These are phyloP conservation scores for Barnardius zonarius DNA, from an alignment of 2,113 vertebrate species.

Conservation along the genomic window DNA sequence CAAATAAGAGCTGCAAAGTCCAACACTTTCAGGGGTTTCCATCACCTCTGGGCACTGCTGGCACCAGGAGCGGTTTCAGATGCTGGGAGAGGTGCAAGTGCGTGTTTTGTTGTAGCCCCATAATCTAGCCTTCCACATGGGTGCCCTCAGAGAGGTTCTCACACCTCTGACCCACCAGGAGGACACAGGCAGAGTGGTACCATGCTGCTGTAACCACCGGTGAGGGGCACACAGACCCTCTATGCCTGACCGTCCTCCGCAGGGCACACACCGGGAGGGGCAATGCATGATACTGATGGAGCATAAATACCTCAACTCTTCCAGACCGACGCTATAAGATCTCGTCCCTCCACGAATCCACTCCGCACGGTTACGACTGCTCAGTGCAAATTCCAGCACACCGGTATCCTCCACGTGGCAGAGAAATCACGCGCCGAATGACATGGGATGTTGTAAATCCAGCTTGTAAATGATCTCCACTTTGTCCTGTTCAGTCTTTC, in stretches of 20 bases:
- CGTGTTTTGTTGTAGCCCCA: not conserved
- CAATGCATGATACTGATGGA: not conserved
- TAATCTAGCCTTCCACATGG: not conserved
- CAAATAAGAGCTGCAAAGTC: not conserved
- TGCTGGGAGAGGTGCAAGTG: not conserved
- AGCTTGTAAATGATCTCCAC: slow-evolving; percentile 76
- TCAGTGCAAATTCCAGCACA: not conserved
- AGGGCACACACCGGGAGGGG: not conserved
- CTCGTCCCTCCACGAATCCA: not conserved
- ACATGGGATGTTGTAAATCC: slow-evolving; percentile 63
- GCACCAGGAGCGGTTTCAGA: accelerated
- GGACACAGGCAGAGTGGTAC: not conserved
- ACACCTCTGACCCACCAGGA: not conserved
- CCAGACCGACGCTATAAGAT: not conserved
- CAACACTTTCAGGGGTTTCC: not conserved
- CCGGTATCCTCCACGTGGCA: slow-evolving; percentile 50
- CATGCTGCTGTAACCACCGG: not conserved
- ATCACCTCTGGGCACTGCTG: accelerated
- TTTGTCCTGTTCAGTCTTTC: slow-evolving; percentile 74
- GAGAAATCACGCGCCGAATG: slow-evolving; percentile 32
- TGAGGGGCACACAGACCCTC: not conserved
- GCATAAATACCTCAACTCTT: slow-evolving; percentile 70
- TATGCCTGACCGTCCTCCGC: accelerated
- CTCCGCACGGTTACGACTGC: not conserved
- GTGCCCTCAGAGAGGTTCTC: not conserved